Conservation (phyloP, 2,113 vertebrate species). For the Periophthalmus modestus region DNA sequence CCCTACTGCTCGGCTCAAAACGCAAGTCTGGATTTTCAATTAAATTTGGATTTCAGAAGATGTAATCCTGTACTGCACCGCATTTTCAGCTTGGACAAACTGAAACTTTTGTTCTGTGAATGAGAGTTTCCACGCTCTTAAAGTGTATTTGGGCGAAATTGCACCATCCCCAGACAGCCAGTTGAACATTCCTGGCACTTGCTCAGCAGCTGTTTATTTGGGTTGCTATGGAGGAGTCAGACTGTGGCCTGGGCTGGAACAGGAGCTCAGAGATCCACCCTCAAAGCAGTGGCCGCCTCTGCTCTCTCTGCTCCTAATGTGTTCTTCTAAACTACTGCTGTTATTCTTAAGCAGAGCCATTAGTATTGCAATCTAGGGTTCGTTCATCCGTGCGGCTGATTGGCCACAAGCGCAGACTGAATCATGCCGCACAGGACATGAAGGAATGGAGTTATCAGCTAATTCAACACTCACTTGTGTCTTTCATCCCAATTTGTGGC, state of each 20-base stretch:
- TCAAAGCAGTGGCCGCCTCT: conserved; percentile 18
- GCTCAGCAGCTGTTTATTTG: conserved; percentile 64
- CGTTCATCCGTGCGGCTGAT: conserved; percentile 23
- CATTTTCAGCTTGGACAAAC: conserved; percentile 30
- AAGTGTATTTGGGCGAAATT: conserved; percentile 16
- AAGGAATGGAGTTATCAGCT: conserved; percentile 20
- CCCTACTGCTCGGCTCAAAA: conserved; percentile 15
- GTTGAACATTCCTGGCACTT: conserved; percentile 38
- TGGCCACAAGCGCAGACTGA: conserved; percentile 25
- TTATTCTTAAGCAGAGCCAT: conserved; percentile 50
- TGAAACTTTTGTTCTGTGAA: not conserved
- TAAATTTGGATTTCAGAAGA: conserved; percentile 27
- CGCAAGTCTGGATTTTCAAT: conserved; percentile 48
- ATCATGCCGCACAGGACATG: conserved; percentile 26
- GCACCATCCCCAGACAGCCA: conserved; percentile 31
- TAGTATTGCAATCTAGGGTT: conserved; percentile 42
- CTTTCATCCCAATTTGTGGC: not conserved
- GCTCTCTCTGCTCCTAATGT: conserved; percentile 31
- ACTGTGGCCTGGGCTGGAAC: conserved; percentile 59
- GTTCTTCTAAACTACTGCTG: conserved; percentile 49
- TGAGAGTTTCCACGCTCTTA: not conserved
- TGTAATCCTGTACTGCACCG: not conserved
- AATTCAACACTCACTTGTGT: conserved; percentile 13
- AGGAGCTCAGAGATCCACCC: conserved; percentile 45
- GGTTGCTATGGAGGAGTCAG: conserved; percentile 71